These are phyloP conservation scores for Platynereis dumerilii DNA, from an alignment of 2,888 invertebrate species.

Conservation along the genomic window DNA sequence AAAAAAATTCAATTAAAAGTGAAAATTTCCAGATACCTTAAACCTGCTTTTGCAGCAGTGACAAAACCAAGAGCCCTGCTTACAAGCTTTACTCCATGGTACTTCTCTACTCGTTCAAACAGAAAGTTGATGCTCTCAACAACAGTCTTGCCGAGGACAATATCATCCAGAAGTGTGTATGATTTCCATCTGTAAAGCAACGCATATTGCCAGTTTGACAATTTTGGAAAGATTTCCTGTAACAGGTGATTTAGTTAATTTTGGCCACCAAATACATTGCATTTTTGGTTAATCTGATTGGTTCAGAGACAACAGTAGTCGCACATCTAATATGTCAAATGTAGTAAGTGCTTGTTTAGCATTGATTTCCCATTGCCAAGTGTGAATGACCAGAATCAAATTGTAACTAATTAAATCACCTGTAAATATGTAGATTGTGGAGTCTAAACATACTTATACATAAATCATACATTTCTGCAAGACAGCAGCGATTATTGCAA, in stretches of 20 bases:
- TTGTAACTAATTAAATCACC: not conserved
- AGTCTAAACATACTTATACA: no score
- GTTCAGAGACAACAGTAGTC: no score
- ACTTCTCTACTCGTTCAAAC: slow-evolving; percentile 26
- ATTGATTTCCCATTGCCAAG: no score
- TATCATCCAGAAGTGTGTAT: slow-evolving; percentile 27
- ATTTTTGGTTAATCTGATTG: no score
- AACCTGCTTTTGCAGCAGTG: slow-evolving; percentile 32
- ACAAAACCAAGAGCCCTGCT: slow-evolving; percentile 27
- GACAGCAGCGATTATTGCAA: no score
- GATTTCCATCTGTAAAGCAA: slow-evolving; percentile 24
- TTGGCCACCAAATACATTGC: no score
- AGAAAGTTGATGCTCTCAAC: slow-evolving; percentile 1
- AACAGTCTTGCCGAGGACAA: not conserved
- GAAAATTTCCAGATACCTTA: slow-evolving; percentile 18
- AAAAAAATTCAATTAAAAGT: no score
- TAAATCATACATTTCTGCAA: no score
- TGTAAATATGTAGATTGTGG: not conserved
- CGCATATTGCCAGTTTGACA: not conserved
- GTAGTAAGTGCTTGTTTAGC: no score
- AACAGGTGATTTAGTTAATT: not conserved
- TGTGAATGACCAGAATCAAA: no score
- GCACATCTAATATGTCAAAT: no score
- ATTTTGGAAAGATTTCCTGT: not conserved
- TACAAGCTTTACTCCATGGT: slow-evolving; percentile 24